Evolutionary conservation across 92 coral and sea anemone genomes (phyloP).

Genomic region (Siderastrea radians): DNA sequence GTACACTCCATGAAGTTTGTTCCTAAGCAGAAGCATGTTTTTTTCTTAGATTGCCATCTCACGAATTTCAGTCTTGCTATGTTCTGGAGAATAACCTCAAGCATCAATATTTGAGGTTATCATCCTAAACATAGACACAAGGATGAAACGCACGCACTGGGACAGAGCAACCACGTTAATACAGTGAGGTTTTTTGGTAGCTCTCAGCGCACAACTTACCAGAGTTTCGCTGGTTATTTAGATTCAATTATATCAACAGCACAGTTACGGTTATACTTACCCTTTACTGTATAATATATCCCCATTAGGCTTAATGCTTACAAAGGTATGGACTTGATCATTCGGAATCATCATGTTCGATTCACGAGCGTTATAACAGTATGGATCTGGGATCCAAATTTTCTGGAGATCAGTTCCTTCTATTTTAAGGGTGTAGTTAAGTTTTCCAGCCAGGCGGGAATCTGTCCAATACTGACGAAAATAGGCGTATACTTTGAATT

Average conservation of each 20-base stretch:
- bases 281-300: constrained; percentile 71
- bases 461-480: constrained; percentile 80
- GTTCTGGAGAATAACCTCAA: too few relatives aligned
- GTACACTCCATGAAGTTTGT: too few relatives aligned
- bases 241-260: neutral
- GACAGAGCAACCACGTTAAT: too few relatives aligned
- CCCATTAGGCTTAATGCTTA: constrained; percentile 57
- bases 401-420: constrained; percentile 70
- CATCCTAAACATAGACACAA: too few relatives aligned
- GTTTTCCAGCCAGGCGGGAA: constrained; percentile 65
- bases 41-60: too few relatives aligned
- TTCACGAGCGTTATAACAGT: constrained; percentile 82
- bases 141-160: too few relatives aligned
- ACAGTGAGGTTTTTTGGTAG: too few relatives aligned
- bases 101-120: too few relatives aligned
- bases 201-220: too few relatives aligned
- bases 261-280: constrained; percentile 24
- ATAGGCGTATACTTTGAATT: constrained; percentile 74
- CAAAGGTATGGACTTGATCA: constrained; percentile 67
- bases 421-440: constrained; percentile 59
- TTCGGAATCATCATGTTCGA: constrained; percentile 80
- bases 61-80: too few relatives aligned
- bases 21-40: too few relatives aligned
- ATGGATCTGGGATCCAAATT: constrained; percentile 86
- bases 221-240: neutral